Conservation (phyloP, 2,797 vertebrate genomes). For the Lepilemur septentrionalis region DNA sequence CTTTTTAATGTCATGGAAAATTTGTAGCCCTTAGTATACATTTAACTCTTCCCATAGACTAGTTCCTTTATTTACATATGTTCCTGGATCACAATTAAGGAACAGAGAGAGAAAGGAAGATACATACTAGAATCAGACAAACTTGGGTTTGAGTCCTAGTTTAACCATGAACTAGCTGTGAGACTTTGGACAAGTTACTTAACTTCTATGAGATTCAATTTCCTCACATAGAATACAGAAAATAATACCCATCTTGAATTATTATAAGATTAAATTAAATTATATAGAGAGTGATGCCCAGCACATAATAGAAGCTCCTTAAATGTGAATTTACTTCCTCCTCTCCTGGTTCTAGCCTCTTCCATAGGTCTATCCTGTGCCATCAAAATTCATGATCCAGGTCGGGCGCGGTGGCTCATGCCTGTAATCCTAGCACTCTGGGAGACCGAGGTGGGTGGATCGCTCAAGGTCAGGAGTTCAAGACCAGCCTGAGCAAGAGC, state of each 20-base stretch:
- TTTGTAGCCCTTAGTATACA: background rate
- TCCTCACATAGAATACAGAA: background rate
- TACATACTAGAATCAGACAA: background rate
- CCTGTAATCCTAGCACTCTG: too few relatives aligned
- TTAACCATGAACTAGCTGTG: background rate
- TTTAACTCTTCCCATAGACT: background rate
- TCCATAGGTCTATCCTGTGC: background rate
- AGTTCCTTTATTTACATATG: background rate
- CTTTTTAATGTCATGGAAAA: slow-evolving; percentile 22
- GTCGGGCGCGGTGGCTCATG: too few relatives aligned
- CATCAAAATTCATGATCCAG: background rate
- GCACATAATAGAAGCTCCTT: background rate
- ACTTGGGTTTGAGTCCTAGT: background rate
- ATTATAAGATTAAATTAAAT: slow-evolving; percentile 13
- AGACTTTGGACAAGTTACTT: background rate
- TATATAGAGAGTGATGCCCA: background rate
- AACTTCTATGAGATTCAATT: background rate
- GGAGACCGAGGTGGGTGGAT: too few relatives aligned
- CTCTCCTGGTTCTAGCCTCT: background rate
- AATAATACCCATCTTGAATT: background rate
- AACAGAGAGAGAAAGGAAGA: background rate
- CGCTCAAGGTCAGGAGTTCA: too few relatives aligned
- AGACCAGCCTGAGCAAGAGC: too few relatives aligned
- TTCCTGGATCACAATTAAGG: background rate
- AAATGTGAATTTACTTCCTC: background rate